Percentiles rank a stretch among this genome's conserved stretches.
phyloP scores from a whole-genome alignment of 2,888 invertebrate species.

The Morpho achilles region DNA sequence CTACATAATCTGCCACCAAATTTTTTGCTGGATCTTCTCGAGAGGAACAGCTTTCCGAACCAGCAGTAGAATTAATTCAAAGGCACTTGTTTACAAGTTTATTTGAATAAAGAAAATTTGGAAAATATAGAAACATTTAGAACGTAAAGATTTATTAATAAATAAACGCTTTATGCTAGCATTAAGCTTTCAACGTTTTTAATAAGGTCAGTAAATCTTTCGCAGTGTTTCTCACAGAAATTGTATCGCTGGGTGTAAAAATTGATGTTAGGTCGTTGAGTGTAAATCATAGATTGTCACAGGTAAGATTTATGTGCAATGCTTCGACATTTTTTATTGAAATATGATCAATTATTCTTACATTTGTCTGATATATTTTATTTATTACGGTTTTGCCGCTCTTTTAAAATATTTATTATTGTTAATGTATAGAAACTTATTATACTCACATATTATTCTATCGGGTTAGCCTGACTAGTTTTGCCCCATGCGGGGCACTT shows the following conservation, averaged over 20 bases:
- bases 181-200: neutral
- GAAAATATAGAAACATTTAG: too few species aligned
- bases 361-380: neutral
- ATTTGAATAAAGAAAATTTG: too few species aligned
- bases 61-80: too few species aligned
- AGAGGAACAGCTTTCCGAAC: too few species aligned
- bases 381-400: neutral
- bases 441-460: too few species aligned
- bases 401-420: neutral
- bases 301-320: slow-evolving; percentile 14
- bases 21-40: too few species aligned
- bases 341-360: slow-evolving; percentile 20
- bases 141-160: neutral
- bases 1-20: too few species aligned
- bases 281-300: slow-evolving; percentile 19
- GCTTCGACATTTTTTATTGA: slow-evolving; percentile 19
- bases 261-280: neutral
- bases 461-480: too few species aligned
- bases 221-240: slow-evolving; percentile 16
- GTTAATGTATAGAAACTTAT: too few species aligned
- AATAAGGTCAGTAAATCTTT: slow-evolving; percentile 19
- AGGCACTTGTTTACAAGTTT: too few species aligned
- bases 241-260: slow-evolving; percentile 8
- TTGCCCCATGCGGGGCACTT: too few species aligned
- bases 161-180: slow-evolving; percentile 7